A percentile compares a stretch with the other conserved stretches of the same genome.
These are phyloP conservation scores for Sinotaia quadrata DNA, from an alignment of 2,888 invertebrate species.

Conservation along the genomic window DNA sequence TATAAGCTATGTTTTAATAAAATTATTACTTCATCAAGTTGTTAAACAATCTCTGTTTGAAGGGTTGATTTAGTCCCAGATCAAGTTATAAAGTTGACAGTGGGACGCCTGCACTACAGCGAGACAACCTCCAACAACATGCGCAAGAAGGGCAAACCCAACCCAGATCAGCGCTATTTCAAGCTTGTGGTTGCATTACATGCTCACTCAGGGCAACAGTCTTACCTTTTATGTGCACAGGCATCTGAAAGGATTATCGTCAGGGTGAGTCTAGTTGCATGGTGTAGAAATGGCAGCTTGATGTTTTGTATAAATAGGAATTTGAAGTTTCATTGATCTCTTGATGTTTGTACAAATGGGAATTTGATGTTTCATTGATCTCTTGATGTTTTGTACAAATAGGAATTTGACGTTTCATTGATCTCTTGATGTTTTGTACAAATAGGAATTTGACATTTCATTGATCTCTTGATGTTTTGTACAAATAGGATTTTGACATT, in stretches of 20 bases:
- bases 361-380: too few species aligned
- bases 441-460: too few species aligned
- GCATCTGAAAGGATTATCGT: constrained; percentile 98
- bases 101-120: constrained; percentile 96
- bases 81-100: constrained; percentile 77
- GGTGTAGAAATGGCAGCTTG: too few species aligned
- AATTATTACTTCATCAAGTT: too few species aligned
- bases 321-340: too few species aligned
- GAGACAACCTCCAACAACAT: constrained; percentile 99
- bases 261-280: constrained; percentile 84
- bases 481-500: too few species aligned
- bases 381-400: too few species aligned
- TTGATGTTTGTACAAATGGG: too few species aligned
- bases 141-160: constrained; percentile 98
- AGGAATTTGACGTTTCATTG: too few species aligned
- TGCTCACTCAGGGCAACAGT: constrained; percentile 87
- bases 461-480: too few species aligned
- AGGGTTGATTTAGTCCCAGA: constrained; percentile 80
- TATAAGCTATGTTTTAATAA: not conserved
- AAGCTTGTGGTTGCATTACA: constrained; percentile 93
- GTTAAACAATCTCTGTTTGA: constrained; percentile 22
- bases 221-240: constrained; percentile 79
- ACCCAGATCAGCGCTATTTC: constrained; percentile 98
- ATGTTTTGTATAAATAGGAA: too few species aligned
- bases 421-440: too few species aligned